These are phyloP conservation scores for Sesamia inferens DNA, from an alignment of 2,888 invertebrate genomes.

Conservation along the genomic window DNA sequence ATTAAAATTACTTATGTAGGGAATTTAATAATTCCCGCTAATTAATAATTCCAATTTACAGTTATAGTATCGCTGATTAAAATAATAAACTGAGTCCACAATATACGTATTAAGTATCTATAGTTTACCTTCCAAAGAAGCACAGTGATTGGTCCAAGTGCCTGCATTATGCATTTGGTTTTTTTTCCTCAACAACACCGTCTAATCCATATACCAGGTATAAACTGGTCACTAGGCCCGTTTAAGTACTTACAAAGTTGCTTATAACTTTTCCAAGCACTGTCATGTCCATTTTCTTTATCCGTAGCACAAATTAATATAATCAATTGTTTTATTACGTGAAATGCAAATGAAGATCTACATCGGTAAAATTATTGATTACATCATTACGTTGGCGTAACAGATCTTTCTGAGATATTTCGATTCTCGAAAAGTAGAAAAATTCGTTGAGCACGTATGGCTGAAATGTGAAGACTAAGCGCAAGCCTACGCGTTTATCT, in stretches of 20 bases:
- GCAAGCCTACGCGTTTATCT: slow-evolving; percentile 67
- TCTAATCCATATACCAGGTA: slow-evolving; percentile 4
- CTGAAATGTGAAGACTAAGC: slow-evolving; percentile 80
- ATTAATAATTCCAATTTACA: background rate
- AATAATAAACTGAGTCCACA: background rate
- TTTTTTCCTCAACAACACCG: slow-evolving; percentile 1
- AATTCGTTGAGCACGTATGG: slow-evolving; percentile 80
- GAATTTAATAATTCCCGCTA: too few species aligned
- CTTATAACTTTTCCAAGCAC: slow-evolving; percentile 83
- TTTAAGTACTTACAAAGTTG: slow-evolving; percentile 82
- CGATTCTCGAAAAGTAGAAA: slow-evolving; percentile 11
- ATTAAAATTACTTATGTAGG: too few species aligned
- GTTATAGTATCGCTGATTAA: too few species aligned
- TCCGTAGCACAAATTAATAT: slow-evolving; percentile 41
- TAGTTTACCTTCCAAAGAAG: slow-evolving; percentile 42
- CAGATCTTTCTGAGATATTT: slow-evolving; percentile 12
- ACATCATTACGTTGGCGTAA: slow-evolving; percentile 34
- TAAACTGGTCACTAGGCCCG: background rate
- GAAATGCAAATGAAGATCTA: slow-evolving; percentile 41
- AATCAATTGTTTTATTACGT: slow-evolving; percentile 37
- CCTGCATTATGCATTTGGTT: slow-evolving; percentile 32
- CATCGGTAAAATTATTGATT: slow-evolving; percentile 18
- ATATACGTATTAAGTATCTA: background rate
- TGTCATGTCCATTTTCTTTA: slow-evolving; percentile 80
- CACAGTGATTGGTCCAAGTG: slow-evolving; percentile 47